These are phyloP conservation scores for Hetaerina americana DNA, from an alignment of 1,140 invertebrate genomes.

Conservation along the genomic window DNA sequence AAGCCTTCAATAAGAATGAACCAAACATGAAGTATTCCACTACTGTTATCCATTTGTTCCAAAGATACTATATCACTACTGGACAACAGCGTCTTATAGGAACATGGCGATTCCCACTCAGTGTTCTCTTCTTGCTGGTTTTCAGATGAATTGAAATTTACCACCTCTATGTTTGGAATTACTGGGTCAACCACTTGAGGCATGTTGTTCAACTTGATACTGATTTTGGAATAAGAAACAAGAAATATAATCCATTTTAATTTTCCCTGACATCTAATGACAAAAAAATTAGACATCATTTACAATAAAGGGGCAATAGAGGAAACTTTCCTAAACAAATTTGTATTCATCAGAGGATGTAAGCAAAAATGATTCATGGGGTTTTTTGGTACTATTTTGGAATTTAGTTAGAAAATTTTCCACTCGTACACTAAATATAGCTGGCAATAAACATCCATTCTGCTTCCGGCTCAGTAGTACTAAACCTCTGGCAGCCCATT, in stretches of 20 bases:
- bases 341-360: not conserved
- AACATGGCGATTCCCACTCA: constrained; percentile 4
- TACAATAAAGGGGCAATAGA: too few species aligned
- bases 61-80: constrained; percentile 27
- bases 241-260: too few species aligned
- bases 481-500: too few species aligned
- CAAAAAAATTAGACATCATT: too few species aligned
- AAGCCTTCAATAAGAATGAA: constrained; percentile 81
- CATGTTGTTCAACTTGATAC: constrained; percentile 64
- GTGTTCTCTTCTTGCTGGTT: constrained; percentile 1
- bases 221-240: constrained; percentile 27
- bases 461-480: too few species aligned
- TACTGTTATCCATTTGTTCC: constrained; percentile 60
- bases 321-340: too few species aligned
- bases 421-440: too few species aligned
- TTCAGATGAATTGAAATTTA: constrained; percentile 38
- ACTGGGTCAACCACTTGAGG: constrained; percentile 68
- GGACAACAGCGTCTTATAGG: constrained; percentile 13
- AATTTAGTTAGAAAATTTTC: too few species aligned
- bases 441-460: too few species aligned
- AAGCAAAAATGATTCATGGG: not conserved
- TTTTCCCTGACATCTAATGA: too few species aligned
- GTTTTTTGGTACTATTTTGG: too few species aligned
- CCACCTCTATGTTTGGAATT: constrained; percentile 62
- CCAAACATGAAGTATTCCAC: constrained; percentile 81